Base-by-base conservation (phyloP, 2,888 invertebrate species). In the Lissocephala sabroskyi region DNA sequence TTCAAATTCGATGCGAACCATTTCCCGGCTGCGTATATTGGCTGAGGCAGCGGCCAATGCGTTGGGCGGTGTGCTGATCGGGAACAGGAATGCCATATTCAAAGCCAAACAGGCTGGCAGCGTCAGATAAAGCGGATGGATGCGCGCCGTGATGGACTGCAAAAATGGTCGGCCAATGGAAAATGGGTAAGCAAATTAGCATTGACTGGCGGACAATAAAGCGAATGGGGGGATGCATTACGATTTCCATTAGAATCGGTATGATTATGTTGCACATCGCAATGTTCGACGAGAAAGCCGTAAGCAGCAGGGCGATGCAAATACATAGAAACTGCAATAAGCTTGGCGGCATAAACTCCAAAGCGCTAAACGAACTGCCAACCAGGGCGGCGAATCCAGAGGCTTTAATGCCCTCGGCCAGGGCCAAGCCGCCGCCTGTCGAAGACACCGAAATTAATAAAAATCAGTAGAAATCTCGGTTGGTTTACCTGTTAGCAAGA, bases 31-130 rank as follows among this genome's bases (percentile, higher is more conserved):
- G 58, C 89, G 89, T 85, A 95, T 93, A 67, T 91, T 90, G 1
- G 92, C 92, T 9, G 93, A 92, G 0, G 92, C 93, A 14, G 93
- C 93, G 0, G 94, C 96, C 52, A 98, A 94, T 2, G 97, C 97
- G 85, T 97, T 97, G 11, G 97, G 96, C 1, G 97, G 96, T 0
- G 97, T 97, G 40, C 96, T 96, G 10, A 97, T 96, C 0, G 96
- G 97, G 83, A 97, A 87, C 87, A 95, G 95, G 88, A 96, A 94
- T 6, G 94, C 95, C 87, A 95, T 95, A 45, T 96, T 96, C 81
- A 95, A 95, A 16, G 94, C 92, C 17, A 97, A 86, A 0, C 96
- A 89, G 0, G 95, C 94, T 0, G 97, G 96, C 66, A 96, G 86
- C 91, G 96, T 95, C 81, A 97, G 86, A 84, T 93, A 94, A 49